Base-by-base conservation (phyloP, 2,797 vertebrate genomes). In the Vultur gryphus region DNA sequence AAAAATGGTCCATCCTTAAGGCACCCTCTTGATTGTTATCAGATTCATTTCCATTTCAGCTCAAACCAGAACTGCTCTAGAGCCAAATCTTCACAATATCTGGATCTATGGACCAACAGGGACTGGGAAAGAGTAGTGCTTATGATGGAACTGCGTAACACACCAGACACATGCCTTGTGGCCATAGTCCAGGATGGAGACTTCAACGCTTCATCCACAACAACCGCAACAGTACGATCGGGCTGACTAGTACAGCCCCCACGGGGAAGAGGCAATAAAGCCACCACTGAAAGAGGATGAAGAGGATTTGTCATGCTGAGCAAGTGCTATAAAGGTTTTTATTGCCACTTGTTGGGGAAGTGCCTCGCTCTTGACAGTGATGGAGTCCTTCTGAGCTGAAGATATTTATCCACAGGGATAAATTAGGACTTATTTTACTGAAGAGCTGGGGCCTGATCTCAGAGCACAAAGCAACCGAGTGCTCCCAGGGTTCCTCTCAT, bases 261-360 rank as follows among this genome's bases (percentile, higher is more conserved):
- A 3, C 0, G 13, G 95, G 81, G 48, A 83, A 71, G 37, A 43
- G 54, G 72, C 44, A 89, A 81, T 54, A 69, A 87, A 91, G 24
- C 23, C 79, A 79, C 87, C 18, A 12, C 49, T 59, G 72, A 46
- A 31, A 52, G 64, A 55, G 54, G 65, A 43, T 39, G 76, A 57
- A 58, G 41, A 87, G 75, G 75, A 75, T 91, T 84, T 90, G 84
- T 91, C 24, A 2, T 33, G 46, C 79, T 67, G 46, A 92, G 82
- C 78, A 87, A 84, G 44, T 58, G 77, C 83, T 90, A 58, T 65
- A 69, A 89, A 87, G 51, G 80, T 19, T 91, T 96, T 93, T 95
- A 94, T 73, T 94, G 89, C 79, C 92, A 92, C 91, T 84, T 81
- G 72, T 48, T 80, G 89, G 80, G 75, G 41, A 81, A 89, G 57